Conservation (phyloP, 1,140 invertebrate genomes). For the Ericerus pela region DNA sequence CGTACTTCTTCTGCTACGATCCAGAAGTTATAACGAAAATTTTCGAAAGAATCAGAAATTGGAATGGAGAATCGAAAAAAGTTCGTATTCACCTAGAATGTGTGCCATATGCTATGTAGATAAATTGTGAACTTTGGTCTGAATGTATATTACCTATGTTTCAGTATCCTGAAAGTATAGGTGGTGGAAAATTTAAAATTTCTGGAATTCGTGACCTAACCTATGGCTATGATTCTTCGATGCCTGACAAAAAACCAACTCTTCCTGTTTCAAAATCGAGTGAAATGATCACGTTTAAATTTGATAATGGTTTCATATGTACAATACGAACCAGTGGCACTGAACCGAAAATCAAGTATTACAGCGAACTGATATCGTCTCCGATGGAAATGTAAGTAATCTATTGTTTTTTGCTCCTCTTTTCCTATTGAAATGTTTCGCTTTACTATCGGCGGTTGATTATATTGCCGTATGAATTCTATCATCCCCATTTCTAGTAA, state of each 20-base stretch:
- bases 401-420: not conserved
- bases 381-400: conserved; percentile 44
- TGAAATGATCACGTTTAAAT: conserved; percentile 95
- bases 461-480: not conserved
- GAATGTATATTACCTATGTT: conserved; percentile 24
- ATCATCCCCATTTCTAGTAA: not conserved
- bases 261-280: conserved; percentile 61
- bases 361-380: conserved; percentile 70
- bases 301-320: conserved; percentile 68
- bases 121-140: not conserved
- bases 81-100: conserved; percentile 35
- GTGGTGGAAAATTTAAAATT: conserved; percentile 55
- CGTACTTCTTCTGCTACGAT: conserved; percentile 78
- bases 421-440: not conserved
- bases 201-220: conserved; percentile 70
- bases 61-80: conserved; percentile 39
- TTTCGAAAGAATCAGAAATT: conserved; percentile 73
- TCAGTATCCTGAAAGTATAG: conserved; percentile 60
- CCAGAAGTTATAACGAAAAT: conserved; percentile 51
- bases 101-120: not conserved
- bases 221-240: conserved; percentile 66
- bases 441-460: not conserved
- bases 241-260: conserved; percentile 52
- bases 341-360: conserved; percentile 97
- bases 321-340: conserved; percentile 94